Evolutionary conservation across 92 coral and sea anemone genomes (phyloP).

Genomic region (Palythoa heliodiscus): DNA sequence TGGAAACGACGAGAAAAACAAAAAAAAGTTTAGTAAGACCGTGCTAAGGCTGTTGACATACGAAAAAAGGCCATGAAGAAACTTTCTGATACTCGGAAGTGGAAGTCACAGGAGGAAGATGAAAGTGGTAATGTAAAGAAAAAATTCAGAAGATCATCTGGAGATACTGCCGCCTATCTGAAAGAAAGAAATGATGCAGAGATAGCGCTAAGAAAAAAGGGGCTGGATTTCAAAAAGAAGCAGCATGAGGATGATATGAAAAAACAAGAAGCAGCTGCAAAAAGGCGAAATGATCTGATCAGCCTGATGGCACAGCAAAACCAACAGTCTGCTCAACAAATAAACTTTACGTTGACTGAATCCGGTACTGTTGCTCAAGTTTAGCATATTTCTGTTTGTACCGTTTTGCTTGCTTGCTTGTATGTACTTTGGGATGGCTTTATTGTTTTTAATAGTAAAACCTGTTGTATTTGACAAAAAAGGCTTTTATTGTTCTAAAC

Average conservation of each 20-base stretch:
- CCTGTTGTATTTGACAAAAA: neutral
- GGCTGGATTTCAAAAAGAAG: constrained; percentile 54
- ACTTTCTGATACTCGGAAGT: constrained; percentile 46
- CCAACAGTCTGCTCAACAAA: constrained; percentile 29
- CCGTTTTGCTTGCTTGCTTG: neutral
- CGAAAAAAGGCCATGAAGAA: constrained; percentile 65
- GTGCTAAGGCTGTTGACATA: constrained; percentile 51
- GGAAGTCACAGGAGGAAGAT: constrained; percentile 42
- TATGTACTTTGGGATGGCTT: neutral
- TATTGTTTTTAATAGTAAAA: neutral
- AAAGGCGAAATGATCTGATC: constrained; percentile 51
- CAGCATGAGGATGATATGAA: constrained; percentile 43
- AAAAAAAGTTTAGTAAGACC: constrained; percentile 45
- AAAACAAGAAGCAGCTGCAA: constrained; percentile 53
- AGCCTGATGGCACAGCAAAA: constrained; percentile 52
- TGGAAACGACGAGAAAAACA: constrained; percentile 43
- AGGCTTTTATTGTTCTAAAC: neutral
- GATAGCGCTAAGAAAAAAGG: constrained; percentile 42
- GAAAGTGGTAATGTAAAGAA: constrained; percentile 15
- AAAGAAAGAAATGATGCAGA: constrained; percentile 59
- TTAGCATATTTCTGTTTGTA: neutral
- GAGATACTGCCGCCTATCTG: constrained; percentile 52
- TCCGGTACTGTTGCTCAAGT: neutral
- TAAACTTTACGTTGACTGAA: neutral
- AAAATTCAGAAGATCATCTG: constrained; percentile 43